Evolutionary conservation across 2,888 invertebrate genomes (phyloP), one percentile per base, ranked within the genome.

Genomic region (Pharmacophagus antenor): DNA sequence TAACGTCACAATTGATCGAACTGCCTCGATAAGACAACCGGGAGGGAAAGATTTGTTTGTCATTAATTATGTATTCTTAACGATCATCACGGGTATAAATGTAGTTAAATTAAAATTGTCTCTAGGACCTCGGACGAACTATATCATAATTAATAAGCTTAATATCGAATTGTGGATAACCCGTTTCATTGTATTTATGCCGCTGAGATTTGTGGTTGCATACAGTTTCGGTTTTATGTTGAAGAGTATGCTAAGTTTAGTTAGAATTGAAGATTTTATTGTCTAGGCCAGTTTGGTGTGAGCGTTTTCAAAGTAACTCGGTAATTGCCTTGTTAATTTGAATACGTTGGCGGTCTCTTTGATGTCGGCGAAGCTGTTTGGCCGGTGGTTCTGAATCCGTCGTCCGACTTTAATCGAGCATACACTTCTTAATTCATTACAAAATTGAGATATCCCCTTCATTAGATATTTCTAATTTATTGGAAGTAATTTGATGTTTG

Each of bases 281-380:
- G 79, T 77, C 76, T 68, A 62, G 65, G 71, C 67, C 72, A 71
- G 71, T 74, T 76, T 61, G 64, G 58, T 70, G 73, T 69, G 69
- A 77, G 73, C 73, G 72, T 78, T 82, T 83, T 79, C 77, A 69
- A 80, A 75, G 80, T 80, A 84, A 82, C 73, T 71, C 76, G 74
- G 82, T 87, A 83, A 88, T 86, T 88, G 82, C 79, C 84, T 85
- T 85, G 87, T 88, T 88, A 86, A 86, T 86, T 84, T 80, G 77
- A 81, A 82, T 77, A 77, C 74, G 71, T 70, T 67, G 77, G 75
- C 87, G 86, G 84, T 70, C 63, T 73, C 80, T 89, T 84, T 87
- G 85, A 88, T 80, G 67, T 73, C 72, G 70, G 72, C 75, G 65
- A 72, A 83, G 78, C 79, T 75, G 84, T 80, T 72, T 71, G 81